A percentile compares a stretch with the other conserved stretches of the same genome.
Conservation (phyloP, 1,140 invertebrate species). For the Platyscapa corneri region DNA sequence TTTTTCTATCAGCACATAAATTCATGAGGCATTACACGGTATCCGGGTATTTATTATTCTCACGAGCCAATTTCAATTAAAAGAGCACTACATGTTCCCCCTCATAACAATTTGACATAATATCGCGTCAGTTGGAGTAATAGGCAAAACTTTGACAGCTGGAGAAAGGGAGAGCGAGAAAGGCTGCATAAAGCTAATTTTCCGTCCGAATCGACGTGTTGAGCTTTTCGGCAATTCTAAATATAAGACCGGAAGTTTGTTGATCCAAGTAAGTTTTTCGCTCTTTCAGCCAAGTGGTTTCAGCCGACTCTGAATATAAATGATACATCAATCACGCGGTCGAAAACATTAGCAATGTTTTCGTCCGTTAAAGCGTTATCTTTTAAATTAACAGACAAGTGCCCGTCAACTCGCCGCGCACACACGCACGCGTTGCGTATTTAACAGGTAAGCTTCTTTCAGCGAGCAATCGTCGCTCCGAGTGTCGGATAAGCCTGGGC, state of each 20-base stretch:
- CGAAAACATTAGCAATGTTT: slow-evolving; percentile 7
- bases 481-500: not conserved
- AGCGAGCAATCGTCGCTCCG: no score
- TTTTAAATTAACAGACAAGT: slow-evolving; percentile 5
- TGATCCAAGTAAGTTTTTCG: slow-evolving; percentile 4
- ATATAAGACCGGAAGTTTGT: not conserved
- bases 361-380: not conserved
- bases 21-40: not conserved
- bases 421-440: not conserved
- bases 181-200: not conserved
- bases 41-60: not conserved
- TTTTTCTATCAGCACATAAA: not conserved
- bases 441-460: not conserved
- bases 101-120: not conserved
- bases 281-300: not conserved
- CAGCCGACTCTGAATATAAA: not conserved
- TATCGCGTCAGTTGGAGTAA: not conserved
- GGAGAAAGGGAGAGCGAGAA: not conserved
- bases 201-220: not conserved
- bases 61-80: not conserved
- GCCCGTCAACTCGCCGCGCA: not conserved
- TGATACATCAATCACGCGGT: not conserved
- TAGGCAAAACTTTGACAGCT: not conserved
- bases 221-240: slow-evolving; percentile 7
- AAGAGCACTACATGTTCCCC: no score